phyloP scores from a whole-genome alignment of 1,140 invertebrate species.

The Ladona fulva region DNA sequence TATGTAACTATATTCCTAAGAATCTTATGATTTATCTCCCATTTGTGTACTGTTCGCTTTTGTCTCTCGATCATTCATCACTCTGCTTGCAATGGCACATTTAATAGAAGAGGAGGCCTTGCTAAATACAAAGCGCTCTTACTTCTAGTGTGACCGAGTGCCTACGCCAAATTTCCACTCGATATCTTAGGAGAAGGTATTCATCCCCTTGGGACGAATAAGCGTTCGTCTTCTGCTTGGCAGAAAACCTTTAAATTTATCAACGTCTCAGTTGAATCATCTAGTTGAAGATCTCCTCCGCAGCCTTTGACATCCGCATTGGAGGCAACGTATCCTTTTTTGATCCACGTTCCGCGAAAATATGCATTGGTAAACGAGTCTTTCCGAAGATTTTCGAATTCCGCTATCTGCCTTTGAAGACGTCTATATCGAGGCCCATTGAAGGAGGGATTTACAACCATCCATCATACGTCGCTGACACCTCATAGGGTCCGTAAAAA shows the following conservation, averaged over 20 bases:
- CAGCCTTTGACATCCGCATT: background rate
- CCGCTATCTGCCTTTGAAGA: background rate
- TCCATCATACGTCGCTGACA: background rate
- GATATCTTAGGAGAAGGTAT: too few relatives aligned
- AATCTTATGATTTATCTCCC: too few relatives aligned
- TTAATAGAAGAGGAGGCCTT: too few relatives aligned
- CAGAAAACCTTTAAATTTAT: slow-evolving; percentile 10
- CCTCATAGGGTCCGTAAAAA: background rate
- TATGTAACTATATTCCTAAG: too few relatives aligned
- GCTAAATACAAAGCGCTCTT: too few relatives aligned
- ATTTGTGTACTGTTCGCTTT: too few relatives aligned
- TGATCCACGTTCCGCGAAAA: background rate
- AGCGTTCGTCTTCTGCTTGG: too few relatives aligned
- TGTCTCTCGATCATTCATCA: too few relatives aligned
- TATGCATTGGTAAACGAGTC: slow-evolving; percentile 5
- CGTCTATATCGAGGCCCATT: background rate
- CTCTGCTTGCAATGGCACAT: too few relatives aligned
- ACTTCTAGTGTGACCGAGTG: too few relatives aligned
- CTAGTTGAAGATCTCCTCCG: background rate
- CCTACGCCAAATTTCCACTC: too few relatives aligned
- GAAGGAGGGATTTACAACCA: background rate
- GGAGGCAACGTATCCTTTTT: background rate
- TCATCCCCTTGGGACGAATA: too few relatives aligned
- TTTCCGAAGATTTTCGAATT: background rate
- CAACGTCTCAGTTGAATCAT: background rate